Base-by-base conservation (phyloP, 1,140 invertebrate genomes). In the Hermetia illucens region DNA sequence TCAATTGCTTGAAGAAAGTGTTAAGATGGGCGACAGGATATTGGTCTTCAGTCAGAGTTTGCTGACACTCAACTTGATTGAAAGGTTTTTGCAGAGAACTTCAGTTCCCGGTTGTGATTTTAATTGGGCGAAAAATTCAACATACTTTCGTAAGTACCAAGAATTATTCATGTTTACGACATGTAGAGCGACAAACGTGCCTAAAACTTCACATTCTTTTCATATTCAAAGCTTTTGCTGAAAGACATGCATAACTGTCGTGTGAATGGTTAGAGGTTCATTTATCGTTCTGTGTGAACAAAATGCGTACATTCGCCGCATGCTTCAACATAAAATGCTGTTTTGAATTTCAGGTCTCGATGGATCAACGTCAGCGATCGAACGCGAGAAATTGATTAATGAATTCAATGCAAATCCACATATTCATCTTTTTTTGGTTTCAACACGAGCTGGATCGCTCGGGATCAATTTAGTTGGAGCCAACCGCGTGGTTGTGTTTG, bases 391-490 rank as follows among this genome's bases (percentile, higher is more conserved):
- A 55, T 65, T 98, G 12, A 97, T 99, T 39, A 93, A 95, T 57
- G 85, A 93, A 58, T 98, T 98, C 54, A 99, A 99, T 63, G 77
- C 79, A 25, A 87, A 88, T 67, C 72, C 77, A n/a, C 78, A 82
- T 44, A 74, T 93, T 25, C 79, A 83, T 58, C 61, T 98, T 21
- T 98, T 98, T 61, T 69, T 98, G 29, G 88, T 98, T n/a, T 98
- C 91, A 2, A 98, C 93, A 1, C 74, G 90, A 53, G 95, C 94
- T 36, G 94, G 94, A 12, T 96, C 90, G 17, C 65, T 99, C 12
- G 95, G 95, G 4, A 96, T 99, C 34, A 99, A 99, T 69, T 71
- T 99, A 16, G 85, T 91, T 31, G 94, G 93, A 17, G 95, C 95
- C 0, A 98, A 96, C 66, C 67, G 95, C 34, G 94, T 97, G 1